Base-by-base conservation (phyloP, 92 coral and sea anemone species). In the Zoanthus gigantus region DNA sequence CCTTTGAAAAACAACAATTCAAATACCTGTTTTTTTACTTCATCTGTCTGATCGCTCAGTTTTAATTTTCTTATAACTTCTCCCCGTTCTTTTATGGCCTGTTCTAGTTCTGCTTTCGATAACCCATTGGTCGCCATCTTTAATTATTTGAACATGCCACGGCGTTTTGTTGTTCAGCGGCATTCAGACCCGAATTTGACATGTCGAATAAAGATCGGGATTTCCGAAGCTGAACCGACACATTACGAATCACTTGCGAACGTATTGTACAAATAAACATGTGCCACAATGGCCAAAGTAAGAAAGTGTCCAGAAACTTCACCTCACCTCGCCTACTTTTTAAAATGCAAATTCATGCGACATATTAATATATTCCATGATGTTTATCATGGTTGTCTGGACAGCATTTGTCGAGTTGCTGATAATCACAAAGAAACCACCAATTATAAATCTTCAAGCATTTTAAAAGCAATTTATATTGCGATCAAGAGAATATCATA, bases 1-100 rank as follows among this genome's bases (percentile, higher is more conserved):
- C 66, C 7, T 63, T 42, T 28, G 16, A 81, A 9, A 4, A 18
- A 44, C 10, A 7, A 23, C 13, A 5, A 6, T 16, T 2, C 18
- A 46, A 71, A 57, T 94, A 96, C 99, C 99, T 95, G 91, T 86
- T 91, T 91, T 79, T 96, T 95, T n/a, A 88, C 92, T 85, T 95
- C 99, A 93, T 96, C 98, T 90, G 98, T 96, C 88, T 95, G 98
- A 46, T 92, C 94, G 73, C 92, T 90, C 18, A 92, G 89, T 83
- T 96, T 96, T 71, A 96, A 89, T 50, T 93, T 87, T 81, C 98
- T 86, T 32, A 95, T 88, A 50, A 87, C 57, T 66, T 96, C 96
- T 82, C 98, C 99, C 78, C 92, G 95, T 31, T 57, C 90, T 60
- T 86, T 94, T 15, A 96, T 90, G 23, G 90, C 98, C 88, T 94